Conservation (phyloP, 2,888 invertebrate genomes). For the Didymodactylos carnosus region DNA sequence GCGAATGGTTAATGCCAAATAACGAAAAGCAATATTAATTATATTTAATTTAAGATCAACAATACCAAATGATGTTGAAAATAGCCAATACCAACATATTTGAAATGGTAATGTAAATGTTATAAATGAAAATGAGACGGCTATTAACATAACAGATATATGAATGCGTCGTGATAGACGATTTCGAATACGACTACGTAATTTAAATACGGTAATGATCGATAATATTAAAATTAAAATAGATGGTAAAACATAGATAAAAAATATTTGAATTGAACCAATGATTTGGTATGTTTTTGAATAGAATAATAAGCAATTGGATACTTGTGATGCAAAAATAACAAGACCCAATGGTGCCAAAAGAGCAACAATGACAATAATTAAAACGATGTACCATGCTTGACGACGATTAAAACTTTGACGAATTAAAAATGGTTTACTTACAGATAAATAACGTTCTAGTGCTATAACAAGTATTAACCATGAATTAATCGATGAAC, state of each 20-base stretch:
- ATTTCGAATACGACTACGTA: neutral
- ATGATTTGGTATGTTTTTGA: neutral
- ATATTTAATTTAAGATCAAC: neutral
- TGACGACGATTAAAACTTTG: neutral
- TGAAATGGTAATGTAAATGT: neutral
- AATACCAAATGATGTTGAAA: neutral
- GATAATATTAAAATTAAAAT: neutral
- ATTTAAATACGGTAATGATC: neutral
- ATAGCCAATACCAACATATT: neutral
- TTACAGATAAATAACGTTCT: neutral
- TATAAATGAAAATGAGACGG: neutral
- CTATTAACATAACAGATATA: neutral
- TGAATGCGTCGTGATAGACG: neutral
- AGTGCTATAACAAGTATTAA: neutral
- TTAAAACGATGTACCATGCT: neutral
- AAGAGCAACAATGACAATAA: neutral
- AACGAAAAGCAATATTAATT: neutral
- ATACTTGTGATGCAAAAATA: neutral
- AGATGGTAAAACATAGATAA: neutral
- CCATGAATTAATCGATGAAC: neutral
- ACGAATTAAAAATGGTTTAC: neutral
- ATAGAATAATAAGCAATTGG: neutral
- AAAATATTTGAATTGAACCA: neutral
- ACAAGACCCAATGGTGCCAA: neutral
- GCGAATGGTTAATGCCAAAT: neutral